Base-by-base conservation (phyloP, 2,797 vertebrate species). In the Enteromius thamalakanensis region DNA sequence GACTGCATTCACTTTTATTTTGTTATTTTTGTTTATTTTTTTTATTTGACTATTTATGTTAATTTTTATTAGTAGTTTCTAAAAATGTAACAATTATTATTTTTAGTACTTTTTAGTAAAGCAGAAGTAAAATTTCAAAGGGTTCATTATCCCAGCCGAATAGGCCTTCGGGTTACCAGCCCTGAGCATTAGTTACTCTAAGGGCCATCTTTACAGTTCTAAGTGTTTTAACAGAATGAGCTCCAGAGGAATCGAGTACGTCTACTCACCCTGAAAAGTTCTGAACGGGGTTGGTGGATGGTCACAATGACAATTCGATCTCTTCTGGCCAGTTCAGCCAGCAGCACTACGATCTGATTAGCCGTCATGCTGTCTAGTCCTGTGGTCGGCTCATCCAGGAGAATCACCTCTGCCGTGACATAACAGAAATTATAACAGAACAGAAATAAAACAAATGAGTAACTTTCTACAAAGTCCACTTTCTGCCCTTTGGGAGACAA, bases 271-370 rank as follows among this genome's bases (percentile, higher is more conserved):
- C 92, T 95, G 91, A 99, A 99, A 75, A 99, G 96, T 87, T 99
- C 97, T 0, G 97, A 99, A 74, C 97, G 97, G 14, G 98, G 98
- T 89, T 99, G 97, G 88, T 99, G 98, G 92, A 99, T 97, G 80
- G 98, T 98, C 80, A 99, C 95, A 82, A 99, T 94, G 88, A 98
- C 95, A 23, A 98, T 95, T 17, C 97, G 96, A 91, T 94, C 95
- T 86, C 92, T 96, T 85, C 84, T 95, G 53, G 97, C 97, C 90
- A 99, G 92, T 88, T 97, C 91, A 0, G 95, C 95, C 74, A 99
- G 93, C 88, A 98, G 91, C 3, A 92, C 82, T 51, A 98, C 94
- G 0, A 98, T 98, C 92, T 98, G 96, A 93, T 97, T 99, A 81
- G 97, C 96, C 0, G 97, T 98, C 96, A 97, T 96, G 90, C 96